Base-by-base conservation (phyloP, 1,140 invertebrate species). In the Frieseomelitta varia region DNA sequence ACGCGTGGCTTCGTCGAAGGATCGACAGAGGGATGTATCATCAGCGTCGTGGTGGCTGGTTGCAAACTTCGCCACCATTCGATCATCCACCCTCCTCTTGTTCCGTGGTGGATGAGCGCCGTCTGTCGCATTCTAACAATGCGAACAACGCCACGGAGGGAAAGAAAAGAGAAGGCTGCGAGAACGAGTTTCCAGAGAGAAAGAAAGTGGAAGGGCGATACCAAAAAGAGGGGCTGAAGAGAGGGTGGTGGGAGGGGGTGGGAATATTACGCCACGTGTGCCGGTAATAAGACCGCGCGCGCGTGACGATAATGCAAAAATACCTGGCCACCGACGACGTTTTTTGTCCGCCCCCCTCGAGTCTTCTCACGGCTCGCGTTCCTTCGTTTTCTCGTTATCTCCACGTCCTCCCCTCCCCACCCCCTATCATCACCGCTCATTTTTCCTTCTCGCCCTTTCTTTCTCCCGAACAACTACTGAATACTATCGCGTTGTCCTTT, bases 221-320 rank as follows among this genome's bases (percentile, higher is more conserved):
- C 53, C 19, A n/a, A 67, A 85, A 84, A 53, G 85, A 47, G 39
- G 39, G 39, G 6, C 6, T 0, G 39, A 39, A 0, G 34, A 47
- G 39, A n/a, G n/a, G n/a, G n/a, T n/a, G n/a, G n/a, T n/a, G n/a
- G n/a, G n/a, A n/a, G n/a, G n/a, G n/a, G 77, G 85, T 84, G 74
- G 90, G 91, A 93, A 93, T 93, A 93, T 93, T 93, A 93, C 92
- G 91, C 92, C 93, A 93, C 93, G 93, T 93, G 92, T 93, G 93
- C 90, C 89, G 79, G 91, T 93, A 93, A 93, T 93, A 93, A 93
- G 92, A 93, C 92, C 90, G 91, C 87, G 93, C 90, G 87, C 90
- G 87, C 93, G 93, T 93, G 93, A 93, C 90, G 87, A 91, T 92
- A 93, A 93, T 93, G 93, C 92, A 93, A 93, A 93, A 93, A 93